A percentile compares a stretch with the other conserved stretches of the same genome.
Evolutionary conservation across 2,797 vertebrate species (phyloP).

Genomic region (Channallabes apus): DNA sequence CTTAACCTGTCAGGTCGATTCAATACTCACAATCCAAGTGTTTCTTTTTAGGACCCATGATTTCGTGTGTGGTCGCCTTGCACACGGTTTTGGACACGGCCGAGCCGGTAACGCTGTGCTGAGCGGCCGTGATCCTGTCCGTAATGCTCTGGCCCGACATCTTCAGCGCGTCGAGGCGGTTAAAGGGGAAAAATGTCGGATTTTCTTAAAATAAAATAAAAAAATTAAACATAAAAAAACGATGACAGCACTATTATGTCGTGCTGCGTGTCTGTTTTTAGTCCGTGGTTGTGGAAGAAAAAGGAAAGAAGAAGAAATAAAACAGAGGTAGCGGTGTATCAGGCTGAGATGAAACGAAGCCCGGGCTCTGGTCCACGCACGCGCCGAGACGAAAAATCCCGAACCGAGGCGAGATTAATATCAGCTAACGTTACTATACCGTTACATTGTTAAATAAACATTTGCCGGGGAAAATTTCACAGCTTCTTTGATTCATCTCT

Average conservation of each 20-base stretch:
- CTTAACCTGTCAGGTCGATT: neutral
- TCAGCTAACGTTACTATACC: neutral
- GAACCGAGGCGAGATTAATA: conserved; percentile 23
- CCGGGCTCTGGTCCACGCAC: conserved; percentile 27
- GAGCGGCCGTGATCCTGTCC: conserved; percentile 91
- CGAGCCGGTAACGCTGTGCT: conserved; percentile 93
- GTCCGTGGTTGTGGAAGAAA: neutral
- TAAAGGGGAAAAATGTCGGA: conserved; percentile 20
- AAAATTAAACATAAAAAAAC: neutral
- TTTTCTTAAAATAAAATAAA: conserved; percentile 21
- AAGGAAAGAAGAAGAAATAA: neutral
- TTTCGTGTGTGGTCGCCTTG: conserved; percentile 90
- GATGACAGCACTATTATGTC: neutral
- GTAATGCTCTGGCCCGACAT: conserved; percentile 97
- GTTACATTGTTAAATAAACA: conserved; percentile 53
- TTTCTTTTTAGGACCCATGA: conserved; percentile 90
- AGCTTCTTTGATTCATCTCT: conserved; percentile 69
- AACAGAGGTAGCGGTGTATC: neutral
- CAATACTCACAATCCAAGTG: conserved; percentile 90
- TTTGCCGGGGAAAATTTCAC: conserved; percentile 32
- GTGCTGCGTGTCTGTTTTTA: neutral
- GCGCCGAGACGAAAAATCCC: conserved; percentile 34
- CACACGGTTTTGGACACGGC: conserved; percentile 89
- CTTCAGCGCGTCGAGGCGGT: conserved; percentile 58
- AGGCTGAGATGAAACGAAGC: conserved; percentile 15